Percentiles rank a stretch among this genome's conserved stretches.
These are phyloP conservation scores for Thermophis baileyi DNA, from an alignment of 2,113 vertebrate genomes.

Conservation along the genomic window DNA sequence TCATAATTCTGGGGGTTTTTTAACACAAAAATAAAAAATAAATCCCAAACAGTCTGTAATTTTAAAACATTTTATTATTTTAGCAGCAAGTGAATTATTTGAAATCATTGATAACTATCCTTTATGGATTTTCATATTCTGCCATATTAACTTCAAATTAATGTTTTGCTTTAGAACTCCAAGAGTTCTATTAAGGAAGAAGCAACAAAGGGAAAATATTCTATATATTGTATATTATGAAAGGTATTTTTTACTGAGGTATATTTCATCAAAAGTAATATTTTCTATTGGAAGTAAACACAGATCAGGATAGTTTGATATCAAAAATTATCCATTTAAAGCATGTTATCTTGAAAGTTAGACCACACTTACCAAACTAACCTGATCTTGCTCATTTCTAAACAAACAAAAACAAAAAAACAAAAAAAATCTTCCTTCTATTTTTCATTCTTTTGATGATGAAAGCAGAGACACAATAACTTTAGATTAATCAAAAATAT, in stretches of 20 bases:
- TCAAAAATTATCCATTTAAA: conserved; percentile 10
- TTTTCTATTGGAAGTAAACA: background rate
- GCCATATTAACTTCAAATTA: background rate
- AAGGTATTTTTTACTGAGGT: background rate
- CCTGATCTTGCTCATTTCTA: background rate
- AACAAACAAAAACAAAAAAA: background rate
- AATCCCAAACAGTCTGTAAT: rapidly evolving
- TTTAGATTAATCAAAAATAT: background rate
- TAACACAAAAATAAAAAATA: background rate
- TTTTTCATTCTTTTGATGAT: background rate
- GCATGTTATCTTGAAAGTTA: conserved; percentile 14
- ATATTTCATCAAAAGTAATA: background rate
- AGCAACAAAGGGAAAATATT: background rate
- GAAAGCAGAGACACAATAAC: background rate
- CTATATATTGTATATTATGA: background rate
- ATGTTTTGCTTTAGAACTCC: background rate
- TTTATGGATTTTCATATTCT: background rate
- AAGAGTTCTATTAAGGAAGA: background rate
- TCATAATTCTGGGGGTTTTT: conserved; percentile 28
- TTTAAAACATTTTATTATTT: background rate
- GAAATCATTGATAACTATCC: background rate
- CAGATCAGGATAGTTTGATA: background rate
- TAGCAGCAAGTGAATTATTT: background rate
- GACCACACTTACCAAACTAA: background rate
- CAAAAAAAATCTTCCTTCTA: background rate